A percentile compares a stretch with the other conserved stretches of the same genome.
Conservation (phyloP, 2,797 vertebrate genomes). For the Dipus sagitta region DNA sequence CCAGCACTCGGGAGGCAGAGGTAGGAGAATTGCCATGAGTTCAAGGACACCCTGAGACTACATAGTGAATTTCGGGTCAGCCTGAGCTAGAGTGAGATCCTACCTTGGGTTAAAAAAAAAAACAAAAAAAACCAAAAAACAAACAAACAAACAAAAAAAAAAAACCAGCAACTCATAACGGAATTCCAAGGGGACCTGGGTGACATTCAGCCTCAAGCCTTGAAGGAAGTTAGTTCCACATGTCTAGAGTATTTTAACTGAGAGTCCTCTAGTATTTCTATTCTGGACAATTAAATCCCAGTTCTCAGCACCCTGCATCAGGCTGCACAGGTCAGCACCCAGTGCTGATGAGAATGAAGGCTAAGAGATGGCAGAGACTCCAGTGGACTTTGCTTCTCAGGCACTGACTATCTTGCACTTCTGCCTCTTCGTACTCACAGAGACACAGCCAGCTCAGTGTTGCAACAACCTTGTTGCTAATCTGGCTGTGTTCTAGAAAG, state of each 20-base stretch:
- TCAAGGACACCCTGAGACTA: too few relatives aligned
- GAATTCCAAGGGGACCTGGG: background rate
- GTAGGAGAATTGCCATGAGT: too few relatives aligned
- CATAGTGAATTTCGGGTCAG: too few relatives aligned
- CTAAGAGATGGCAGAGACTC: background rate
- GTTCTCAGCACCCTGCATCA: background rate
- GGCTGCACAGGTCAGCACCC: background rate
- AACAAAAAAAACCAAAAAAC: too few relatives aligned
- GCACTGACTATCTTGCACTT: background rate
- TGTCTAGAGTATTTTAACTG: slow-evolving; percentile 47
- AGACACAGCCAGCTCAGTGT: slow-evolving; percentile 25
- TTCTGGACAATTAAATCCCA: slow-evolving; percentile 29
- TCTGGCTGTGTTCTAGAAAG: slow-evolving; percentile 13
- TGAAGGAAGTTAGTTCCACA: slow-evolving; percentile 1
- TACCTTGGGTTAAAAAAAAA: too few relatives aligned
- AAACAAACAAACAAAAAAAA: too few relatives aligned
- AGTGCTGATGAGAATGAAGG: background rate
- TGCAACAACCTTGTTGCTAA: background rate
- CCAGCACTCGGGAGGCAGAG: too few relatives aligned
- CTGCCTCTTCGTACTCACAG: slow-evolving; percentile 6
- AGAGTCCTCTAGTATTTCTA: slow-evolving; percentile 56
- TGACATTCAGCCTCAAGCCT: background rate
- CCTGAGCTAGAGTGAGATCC: too few relatives aligned
- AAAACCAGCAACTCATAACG: background rate
- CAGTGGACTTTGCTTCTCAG: background rate